Base-by-base conservation (phyloP, 2,888 invertebrate genomes). In the Dasypolia templi region DNA sequence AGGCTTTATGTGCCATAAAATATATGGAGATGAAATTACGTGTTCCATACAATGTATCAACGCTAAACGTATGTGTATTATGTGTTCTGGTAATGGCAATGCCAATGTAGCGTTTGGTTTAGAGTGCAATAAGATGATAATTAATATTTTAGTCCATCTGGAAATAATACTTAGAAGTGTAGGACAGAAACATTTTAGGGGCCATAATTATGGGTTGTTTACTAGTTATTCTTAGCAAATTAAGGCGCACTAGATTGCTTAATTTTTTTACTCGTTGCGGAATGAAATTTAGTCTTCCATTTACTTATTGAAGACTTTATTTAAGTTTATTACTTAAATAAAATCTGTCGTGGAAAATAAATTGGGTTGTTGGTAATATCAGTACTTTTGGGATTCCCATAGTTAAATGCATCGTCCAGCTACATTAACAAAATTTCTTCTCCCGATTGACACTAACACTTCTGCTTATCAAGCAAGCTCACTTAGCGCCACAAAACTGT, bases 1-100 rank as follows among this genome's bases (percentile, higher is more conserved):
- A 61, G 46, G 39, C 55, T 85, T 84, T 79, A 86, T 75, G 76
- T 49, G 76, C 77, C 29, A 82, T 86, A 84, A 86, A 86, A 80
- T 62, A 74, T 72, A 82, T 75, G 75, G 69, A 82, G 70, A 82
- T 76, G 81, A 84, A 84, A 85, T 86, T 75, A 76, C 77, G 82
- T 77, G 77, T 71, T 79, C 29, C 71, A 77, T 82, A 84, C 85
- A 84, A 76, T 84, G 82, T 86, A 82, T 79, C 51, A 72, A 64
- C 46, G 79, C 49, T 58, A 63, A 76, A 74, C 64, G 79, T 77
- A 67, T 79, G 65, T 75, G 71, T 79, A 77, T 69, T 64, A 81
- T 63, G 56, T 29, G 61, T 62, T 74, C 69, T 67, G 53, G 51
- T 73, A 77, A 77, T 69, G 61, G 64, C 32, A 29, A 58, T 68